Percentiles rank a stretch among this genome's conserved stretches.
Conservation (phyloP, 2,113 vertebrate genomes). For the Ivindomyrus marchei region DNA sequence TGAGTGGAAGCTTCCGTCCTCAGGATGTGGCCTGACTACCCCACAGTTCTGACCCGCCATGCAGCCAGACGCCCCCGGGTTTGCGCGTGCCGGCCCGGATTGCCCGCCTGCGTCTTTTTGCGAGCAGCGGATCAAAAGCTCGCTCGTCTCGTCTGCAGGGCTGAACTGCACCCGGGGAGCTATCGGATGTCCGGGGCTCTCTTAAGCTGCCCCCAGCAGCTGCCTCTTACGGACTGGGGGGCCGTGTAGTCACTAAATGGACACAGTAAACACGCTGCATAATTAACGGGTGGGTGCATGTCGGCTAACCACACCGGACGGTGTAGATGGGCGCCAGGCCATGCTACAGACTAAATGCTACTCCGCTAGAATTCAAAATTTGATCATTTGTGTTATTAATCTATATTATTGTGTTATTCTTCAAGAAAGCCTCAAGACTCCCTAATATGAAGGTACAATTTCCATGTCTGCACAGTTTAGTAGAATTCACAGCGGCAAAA, state of each 20-base stretch:
- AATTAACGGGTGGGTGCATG: constrained; percentile 35
- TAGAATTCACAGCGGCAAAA: background rate
- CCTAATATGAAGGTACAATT: background rate
- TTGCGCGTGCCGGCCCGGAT: background rate
- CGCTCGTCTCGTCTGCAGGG: constrained; percentile 51
- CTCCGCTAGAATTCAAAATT: background rate
- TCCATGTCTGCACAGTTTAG: background rate
- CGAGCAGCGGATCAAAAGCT: constrained; percentile 62
- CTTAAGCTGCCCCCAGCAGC: constrained; percentile 44
- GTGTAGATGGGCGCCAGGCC: background rate
- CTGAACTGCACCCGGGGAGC: constrained; percentile 56
- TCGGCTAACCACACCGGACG: background rate
- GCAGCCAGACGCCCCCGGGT: too few species aligned
- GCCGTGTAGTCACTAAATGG: constrained; percentile 41
- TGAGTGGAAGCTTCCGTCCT: background rate
- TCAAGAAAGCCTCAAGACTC: background rate
- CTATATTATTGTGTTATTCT: background rate
- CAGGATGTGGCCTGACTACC: background rate
- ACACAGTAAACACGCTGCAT: constrained; percentile 38
- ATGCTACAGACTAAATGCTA: background rate
- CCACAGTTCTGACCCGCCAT: background rate
- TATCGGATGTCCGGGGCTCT: constrained; percentile 39
- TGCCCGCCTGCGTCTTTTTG: constrained; percentile 37
- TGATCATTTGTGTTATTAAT: background rate
- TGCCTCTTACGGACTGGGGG: constrained; percentile 43